Conservation (phyloP, 2,888 invertebrate species). For the Amaurobius ferox region DNA sequence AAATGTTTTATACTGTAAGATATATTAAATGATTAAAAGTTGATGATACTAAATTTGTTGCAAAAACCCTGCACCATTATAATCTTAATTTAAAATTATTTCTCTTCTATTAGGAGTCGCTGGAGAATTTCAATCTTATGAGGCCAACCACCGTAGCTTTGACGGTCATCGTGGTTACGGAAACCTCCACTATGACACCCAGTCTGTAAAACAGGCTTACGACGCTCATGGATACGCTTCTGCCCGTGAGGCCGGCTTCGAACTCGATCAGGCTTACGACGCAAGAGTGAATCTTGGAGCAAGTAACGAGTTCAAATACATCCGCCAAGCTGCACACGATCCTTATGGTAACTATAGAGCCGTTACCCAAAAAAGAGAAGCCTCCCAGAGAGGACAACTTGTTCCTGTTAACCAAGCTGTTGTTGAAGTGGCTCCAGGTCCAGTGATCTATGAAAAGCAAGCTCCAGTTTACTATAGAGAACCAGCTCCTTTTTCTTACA, state of each 20-base stretch:
- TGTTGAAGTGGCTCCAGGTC: conserved; percentile 2
- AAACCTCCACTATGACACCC: conserved; percentile 42
- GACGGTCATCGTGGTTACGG: conserved; percentile 64
- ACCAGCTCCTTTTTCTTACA: conserved; percentile 12
- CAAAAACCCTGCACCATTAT: too few relatives aligned
- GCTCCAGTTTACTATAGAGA: conserved; percentile 21
- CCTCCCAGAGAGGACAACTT: conserved; percentile 55
- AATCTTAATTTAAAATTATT: too few relatives aligned
- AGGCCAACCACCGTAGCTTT: conserved; percentile 44
- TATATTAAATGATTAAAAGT: too few relatives aligned
- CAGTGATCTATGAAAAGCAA: conserved; percentile 8
- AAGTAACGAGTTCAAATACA: conserved; percentile 57
- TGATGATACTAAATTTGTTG: too few relatives aligned
- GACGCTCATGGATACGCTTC: conserved; percentile 48
- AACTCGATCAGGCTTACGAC: conserved; percentile 54
- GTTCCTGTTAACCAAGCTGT: conserved; percentile 35
- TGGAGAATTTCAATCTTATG: conserved; percentile 37
- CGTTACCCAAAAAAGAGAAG: conserved; percentile 50
- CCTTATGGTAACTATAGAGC: conserved; percentile 68
- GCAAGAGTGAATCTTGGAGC: conserved; percentile 49
- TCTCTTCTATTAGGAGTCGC: conserved; percentile 25
- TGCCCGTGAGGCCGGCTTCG: conserved; percentile 53
- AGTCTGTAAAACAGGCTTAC: conserved; percentile 43
- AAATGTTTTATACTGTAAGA: too few relatives aligned
- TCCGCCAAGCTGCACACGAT: conserved; percentile 60